A percentile compares a stretch with the other conserved stretches of the same genome.
phyloP scores from a whole-genome alignment of 1,140 invertebrate species.

The Gryon sp. region DNA sequence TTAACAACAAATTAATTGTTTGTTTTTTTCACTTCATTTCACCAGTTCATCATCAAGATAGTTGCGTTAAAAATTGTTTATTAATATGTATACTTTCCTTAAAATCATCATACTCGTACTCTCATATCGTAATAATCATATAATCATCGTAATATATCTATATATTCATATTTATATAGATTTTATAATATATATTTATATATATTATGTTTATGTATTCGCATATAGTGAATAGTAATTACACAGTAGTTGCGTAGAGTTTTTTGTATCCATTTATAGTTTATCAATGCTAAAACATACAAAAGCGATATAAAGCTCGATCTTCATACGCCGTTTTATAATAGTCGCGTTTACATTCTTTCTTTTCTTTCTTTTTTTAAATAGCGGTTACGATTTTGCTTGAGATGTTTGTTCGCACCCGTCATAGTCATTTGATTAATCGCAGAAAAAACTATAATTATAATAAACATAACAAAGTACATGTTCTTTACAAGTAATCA shows the following conservation, averaged over 20 bases:
- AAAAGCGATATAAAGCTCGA: slow-evolving; percentile 80
- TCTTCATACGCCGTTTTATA: slow-evolving; percentile 75
- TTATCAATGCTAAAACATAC: slow-evolving; percentile 78
- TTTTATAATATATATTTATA: slow-evolving; percentile 67
- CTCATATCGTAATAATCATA: slow-evolving; percentile 77
- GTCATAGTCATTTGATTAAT: slow-evolving; percentile 39
- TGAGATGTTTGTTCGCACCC: slow-evolving; percentile 23
- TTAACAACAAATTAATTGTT: slow-evolving; percentile 25
- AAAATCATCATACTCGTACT: slow-evolving; percentile 79
- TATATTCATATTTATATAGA: slow-evolving; percentile 67
- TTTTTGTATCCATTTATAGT: slow-evolving; percentile 76
- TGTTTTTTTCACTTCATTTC: slow-evolving; percentile 76
- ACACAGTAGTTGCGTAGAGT: slow-evolving; percentile 69
- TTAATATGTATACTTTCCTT: slow-evolving; percentile 80
- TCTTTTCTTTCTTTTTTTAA: too few species aligned
- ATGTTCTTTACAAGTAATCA: slow-evolving; percentile 2
- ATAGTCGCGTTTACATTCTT: slow-evolving; percentile 54
- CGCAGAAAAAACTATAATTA: background rate
- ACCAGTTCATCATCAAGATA: slow-evolving; percentile 76
- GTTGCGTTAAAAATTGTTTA: slow-evolving; percentile 79
- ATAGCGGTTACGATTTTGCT: slow-evolving; percentile 66
- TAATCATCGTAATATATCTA: slow-evolving; percentile 72
- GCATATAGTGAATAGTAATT: slow-evolving; percentile 74
- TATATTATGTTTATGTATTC: slow-evolving; percentile 72
- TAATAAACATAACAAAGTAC: slow-evolving; percentile 2